Evolutionary conservation across 2,888 invertebrate genomes (phyloP), one percentile per base, ranked within the genome.

Genomic region (Drosophila kambysellisi): DNA sequence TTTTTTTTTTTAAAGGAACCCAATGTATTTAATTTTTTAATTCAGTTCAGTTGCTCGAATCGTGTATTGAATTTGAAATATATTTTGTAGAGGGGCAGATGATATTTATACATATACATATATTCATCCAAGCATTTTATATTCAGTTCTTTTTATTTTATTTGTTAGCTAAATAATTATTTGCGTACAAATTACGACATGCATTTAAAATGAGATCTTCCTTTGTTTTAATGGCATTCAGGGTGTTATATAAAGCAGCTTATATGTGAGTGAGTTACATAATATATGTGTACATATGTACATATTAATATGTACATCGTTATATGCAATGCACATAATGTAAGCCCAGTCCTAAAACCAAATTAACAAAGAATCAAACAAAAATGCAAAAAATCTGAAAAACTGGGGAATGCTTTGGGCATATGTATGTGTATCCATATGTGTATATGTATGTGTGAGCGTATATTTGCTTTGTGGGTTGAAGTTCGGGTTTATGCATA

Each of bases 81-180:
- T 11, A 25, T 17, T 39, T 11, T 20, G 29, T 17, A n/a, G 9
- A 57, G 35, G 39, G 35, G 48, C 25, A 60, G 15, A 52, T 9
- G 20, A 41, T 60, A 52, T 37, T 35, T 54, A 50, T 53, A 54
- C 48, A 35, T 51, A 46, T 58, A 35, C 51, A 46, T 58, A 48
- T 53, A 35, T 53, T 43, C 15, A 35, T 52, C 41, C 30, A 58
- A 17, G 39, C 29, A 51, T 52, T 51, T 58, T 41, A 12, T n/a
- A 4, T 53, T 41, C 17, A 48, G 32, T 58, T 65, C 52, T 50
- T 60, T 62, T 35, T 12, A 20, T 58, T 59, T 43, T 64, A 51
- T 62, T 85, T 67, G 74, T 76, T 76, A 81, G 74, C 87, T 79
- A 83, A 86, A 83, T 80, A 81, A 59, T 76, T 81, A 68, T 72